Conservation (phyloP, 1,140 invertebrate genomes). For the Drosophila bipectinata region DNA sequence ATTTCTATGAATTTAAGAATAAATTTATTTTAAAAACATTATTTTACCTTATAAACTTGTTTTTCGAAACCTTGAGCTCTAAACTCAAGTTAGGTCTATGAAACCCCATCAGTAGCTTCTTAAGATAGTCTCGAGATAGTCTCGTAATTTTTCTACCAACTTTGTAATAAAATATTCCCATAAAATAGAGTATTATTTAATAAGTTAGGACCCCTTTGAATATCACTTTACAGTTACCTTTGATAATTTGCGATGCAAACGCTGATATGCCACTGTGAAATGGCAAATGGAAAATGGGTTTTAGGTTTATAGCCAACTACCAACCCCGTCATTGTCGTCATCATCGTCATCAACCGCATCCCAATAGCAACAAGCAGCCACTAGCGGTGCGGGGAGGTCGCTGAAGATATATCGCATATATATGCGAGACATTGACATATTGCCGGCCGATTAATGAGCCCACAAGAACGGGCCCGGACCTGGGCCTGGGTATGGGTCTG, state of each 20-base stretch:
- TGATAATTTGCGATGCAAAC: conserved; percentile 32
- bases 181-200: neutral
- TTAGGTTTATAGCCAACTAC: conserved; percentile 39
- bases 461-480: conserved; percentile 14
- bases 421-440: conserved; percentile 73
- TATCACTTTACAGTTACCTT: conserved; percentile 29
- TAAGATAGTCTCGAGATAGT: neutral
- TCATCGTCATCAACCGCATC: conserved; percentile 7
- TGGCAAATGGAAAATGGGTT: conserved; percentile 51
- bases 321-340: conserved; percentile 25
- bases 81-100: no score
- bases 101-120: neutral
- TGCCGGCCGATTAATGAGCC: conserved; percentile 71
- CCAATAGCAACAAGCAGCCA: neutral
- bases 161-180: neutral
- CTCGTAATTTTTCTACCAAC: neutral
- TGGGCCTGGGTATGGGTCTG: neutral
- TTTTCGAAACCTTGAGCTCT: no score
- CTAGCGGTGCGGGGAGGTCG: neutral
- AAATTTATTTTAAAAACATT: no score
- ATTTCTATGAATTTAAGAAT: no score
- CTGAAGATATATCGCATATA: conserved; percentile 3
- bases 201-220: neutral
- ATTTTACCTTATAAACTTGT: no score
- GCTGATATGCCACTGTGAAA: conserved; percentile 50